Evolutionary conservation across 2,888 invertebrate species (phyloP).

Genomic region (Euzetes globulus): DNA sequence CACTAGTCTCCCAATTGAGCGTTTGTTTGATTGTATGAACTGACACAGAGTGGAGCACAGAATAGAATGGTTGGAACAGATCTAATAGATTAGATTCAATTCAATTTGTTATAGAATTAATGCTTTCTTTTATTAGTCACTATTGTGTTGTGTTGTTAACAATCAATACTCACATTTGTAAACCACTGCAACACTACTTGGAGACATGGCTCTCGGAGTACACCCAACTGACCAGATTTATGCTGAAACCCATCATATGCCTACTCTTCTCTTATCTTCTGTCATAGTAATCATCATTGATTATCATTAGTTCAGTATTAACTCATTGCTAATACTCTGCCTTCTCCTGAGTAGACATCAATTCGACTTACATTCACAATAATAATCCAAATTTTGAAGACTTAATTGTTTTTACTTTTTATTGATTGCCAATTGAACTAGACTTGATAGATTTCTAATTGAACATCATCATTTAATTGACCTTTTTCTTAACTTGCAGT

Average conservation of each 20-base stretch:
- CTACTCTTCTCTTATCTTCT: not conserved
- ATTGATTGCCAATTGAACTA: not conserved
- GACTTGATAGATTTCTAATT: not conserved
- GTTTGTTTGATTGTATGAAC: slow-evolving; percentile 12
- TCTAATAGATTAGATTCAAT: slow-evolving; percentile 21
- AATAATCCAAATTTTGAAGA: not conserved
- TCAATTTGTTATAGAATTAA: slow-evolving; percentile 24
- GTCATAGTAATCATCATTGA: slow-evolving; percentile 16
- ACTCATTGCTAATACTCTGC: not conserved
- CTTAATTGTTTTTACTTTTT: slow-evolving; percentile 13
- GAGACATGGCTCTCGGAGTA: not conserved
- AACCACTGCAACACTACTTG: not conserved
- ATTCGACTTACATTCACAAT: not conserved
- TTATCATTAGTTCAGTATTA: slow-evolving; percentile 19
- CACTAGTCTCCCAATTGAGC: slow-evolving; percentile 11
- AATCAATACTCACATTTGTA: slow-evolving; percentile 21
- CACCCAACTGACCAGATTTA: not conserved
- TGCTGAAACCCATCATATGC: not conserved
- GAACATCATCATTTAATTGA: not conserved
- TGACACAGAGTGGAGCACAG: not conserved
- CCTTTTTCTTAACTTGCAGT: not conserved
- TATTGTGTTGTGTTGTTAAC: slow-evolving; percentile 7
- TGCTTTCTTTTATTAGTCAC: slow-evolving; percentile 24
- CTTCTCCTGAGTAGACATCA: not conserved
- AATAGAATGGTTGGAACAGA: not conserved